Conservation (phyloP, 1,140 invertebrate species). For the Formica selysi region DNA sequence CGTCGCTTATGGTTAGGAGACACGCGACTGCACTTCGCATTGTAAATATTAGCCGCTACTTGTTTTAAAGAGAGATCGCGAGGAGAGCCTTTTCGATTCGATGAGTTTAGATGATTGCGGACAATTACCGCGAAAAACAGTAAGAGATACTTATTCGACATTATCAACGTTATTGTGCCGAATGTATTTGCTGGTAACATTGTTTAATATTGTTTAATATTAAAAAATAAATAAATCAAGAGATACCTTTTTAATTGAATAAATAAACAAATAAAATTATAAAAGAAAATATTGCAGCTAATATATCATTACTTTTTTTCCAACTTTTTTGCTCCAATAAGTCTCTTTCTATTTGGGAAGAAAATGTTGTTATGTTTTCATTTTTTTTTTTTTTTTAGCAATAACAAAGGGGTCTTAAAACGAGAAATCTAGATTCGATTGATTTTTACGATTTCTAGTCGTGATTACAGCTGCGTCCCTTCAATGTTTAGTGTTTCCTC, state of each 20-base stretch:
- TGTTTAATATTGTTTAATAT: neutral
- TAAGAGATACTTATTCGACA: neutral
- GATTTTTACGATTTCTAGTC: slow-evolving; percentile 54
- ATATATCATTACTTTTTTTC: neutral
- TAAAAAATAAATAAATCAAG: neutral
- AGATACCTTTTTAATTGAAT: neutral
- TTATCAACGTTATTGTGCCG: neutral
- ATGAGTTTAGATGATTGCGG: slow-evolving; percentile 59
- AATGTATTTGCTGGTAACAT: slow-evolving; percentile 1
- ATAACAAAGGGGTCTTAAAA: neutral
- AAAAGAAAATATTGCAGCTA: neutral
- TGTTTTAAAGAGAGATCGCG: slow-evolving; percentile 64
- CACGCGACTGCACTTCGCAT: slow-evolving; percentile 79
- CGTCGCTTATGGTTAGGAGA: slow-evolving; percentile 76
- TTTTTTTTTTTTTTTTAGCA: neutral
- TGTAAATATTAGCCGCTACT: slow-evolving; percentile 77
- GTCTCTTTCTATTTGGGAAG: neutral
- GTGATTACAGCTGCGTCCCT: neutral
- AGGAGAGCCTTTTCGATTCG: slow-evolving; percentile 58
- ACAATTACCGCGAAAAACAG: slow-evolving; percentile 34
- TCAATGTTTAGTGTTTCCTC: slow-evolving; percentile 67
- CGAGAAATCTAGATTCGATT: neutral
- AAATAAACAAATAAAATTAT: neutral
- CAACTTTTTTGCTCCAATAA: too few relatives aligned
- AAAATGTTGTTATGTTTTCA: neutral